phyloP scores from a whole-genome alignment of 2,888 invertebrate genomes.

The Pherbina coryleti region DNA sequence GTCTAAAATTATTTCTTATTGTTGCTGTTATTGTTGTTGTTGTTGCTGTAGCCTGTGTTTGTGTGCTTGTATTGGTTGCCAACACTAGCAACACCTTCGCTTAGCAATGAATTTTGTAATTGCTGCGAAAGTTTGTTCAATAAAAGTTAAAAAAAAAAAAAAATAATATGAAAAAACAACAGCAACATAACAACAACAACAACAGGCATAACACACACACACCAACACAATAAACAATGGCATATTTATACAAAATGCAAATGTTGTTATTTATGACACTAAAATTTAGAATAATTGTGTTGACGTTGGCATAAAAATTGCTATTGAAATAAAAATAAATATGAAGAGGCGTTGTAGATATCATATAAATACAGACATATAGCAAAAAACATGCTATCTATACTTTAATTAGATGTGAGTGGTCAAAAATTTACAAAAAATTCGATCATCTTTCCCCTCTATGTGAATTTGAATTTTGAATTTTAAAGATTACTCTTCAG shows the following conservation, averaged over 20 bases:
- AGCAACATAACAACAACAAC: not conserved
- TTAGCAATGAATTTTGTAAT: slow-evolving; percentile 16
- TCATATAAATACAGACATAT: no score
- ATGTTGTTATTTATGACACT: not conserved
- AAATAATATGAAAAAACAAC: no score
- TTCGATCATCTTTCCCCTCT: no score
- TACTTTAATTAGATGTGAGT: no score
- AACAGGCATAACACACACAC: not conserved
- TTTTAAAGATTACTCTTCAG: no score
- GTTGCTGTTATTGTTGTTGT: not conserved
- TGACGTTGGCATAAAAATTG: not conserved
- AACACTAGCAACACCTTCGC: slow-evolving; percentile 11
- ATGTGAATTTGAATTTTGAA: no score
- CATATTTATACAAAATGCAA: not conserved
- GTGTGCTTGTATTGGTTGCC: not conserved
- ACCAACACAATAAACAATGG: not conserved
- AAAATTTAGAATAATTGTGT: not conserved
- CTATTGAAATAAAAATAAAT: no score
- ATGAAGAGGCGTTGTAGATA: no score
- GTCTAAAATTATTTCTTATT: not conserved
- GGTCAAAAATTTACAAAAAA: no score
- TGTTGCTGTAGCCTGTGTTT: not conserved
- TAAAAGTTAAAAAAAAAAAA: slow-evolving; percentile 3
- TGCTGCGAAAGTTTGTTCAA: slow-evolving; percentile 30
- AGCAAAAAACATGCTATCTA: no score